Evolutionary conservation across 2,888 invertebrate species (phyloP).

Genomic region (Merodon equestris): DNA sequence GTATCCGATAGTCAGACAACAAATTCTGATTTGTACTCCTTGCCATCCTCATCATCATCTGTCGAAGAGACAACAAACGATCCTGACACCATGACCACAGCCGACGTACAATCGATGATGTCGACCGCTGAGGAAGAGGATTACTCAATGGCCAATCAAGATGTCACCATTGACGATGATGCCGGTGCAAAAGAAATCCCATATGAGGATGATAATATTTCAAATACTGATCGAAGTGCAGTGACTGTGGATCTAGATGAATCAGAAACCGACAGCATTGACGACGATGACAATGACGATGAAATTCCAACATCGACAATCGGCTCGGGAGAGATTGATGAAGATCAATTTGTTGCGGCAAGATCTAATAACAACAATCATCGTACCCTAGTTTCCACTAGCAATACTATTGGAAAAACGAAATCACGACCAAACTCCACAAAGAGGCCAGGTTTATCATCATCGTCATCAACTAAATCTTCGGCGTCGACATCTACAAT

Average conservation of each 20-base stretch:
- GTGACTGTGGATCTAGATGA: conserved; percentile 20
- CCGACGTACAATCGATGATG: conserved; percentile 34
- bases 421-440: conserved; percentile 71
- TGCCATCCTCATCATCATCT: conserved; percentile 20
- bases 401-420: conserved; percentile 70
- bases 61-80: conserved; percentile 47
- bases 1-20: conserved; percentile 35
- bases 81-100: conserved; percentile 41
- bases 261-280: conserved; percentile 40
- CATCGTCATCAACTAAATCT: conserved; percentile 72
- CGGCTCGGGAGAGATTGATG: conserved; percentile 54
- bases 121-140: conserved; percentile 49
- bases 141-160: conserved; percentile 58
- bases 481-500: conserved; percentile 71
- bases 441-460: conserved; percentile 70
- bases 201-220: conserved; percentile 26
- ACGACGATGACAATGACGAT: conserved; percentile 25
- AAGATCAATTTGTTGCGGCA: conserved; percentile 76
- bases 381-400: conserved; percentile 75
- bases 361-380: conserved; percentile 77
- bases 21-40: conserved; percentile 32
- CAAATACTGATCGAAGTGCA: too few species aligned
- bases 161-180: conserved; percentile 69
- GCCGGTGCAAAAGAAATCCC: conserved; percentile 70
- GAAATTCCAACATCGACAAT: conserved; percentile 64